Percentiles rank a stretch among this genome's conserved stretches.
Evolutionary conservation across 2,113 vertebrate species (phyloP).

Genomic region (Coreoperca whiteheadi): DNA sequence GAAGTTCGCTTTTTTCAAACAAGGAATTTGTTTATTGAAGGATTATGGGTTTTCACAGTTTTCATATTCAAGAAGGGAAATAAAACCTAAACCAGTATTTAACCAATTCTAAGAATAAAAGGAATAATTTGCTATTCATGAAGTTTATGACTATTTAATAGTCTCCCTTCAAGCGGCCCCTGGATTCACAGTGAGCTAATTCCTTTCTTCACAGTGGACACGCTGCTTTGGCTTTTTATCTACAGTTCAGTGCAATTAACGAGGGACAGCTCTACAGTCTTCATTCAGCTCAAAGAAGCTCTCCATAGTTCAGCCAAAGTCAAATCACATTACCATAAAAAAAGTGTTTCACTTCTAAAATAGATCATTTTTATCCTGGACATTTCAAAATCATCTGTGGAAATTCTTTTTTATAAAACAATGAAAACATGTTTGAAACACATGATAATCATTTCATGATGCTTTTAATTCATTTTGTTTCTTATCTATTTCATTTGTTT

Average conservation of each 20-base stretch:
- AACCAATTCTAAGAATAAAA: not conserved
- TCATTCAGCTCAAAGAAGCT: slow-evolving; percentile 25
- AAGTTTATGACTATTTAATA: not conserved
- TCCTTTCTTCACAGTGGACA: slow-evolving; percentile 21
- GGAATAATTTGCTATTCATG: not conserved
- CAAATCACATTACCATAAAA: not conserved
- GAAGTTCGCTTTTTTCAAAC: slow-evolving; percentile 1
- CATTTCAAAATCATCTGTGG: not conserved
- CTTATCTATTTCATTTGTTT: not conserved
- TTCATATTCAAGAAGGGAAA: slow-evolving; percentile 3
- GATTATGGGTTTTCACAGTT: not conserved
- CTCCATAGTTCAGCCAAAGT: slow-evolving; percentile 22
- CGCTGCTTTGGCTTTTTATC: slow-evolving; percentile 29
- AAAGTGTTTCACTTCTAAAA: not conserved
- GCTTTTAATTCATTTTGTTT: not conserved
- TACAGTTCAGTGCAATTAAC: slow-evolving; percentile 26
- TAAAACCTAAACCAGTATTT: not conserved
- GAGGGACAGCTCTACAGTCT: slow-evolving; percentile 7
- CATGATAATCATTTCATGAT: not conserved
- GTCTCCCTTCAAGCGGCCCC: slow-evolving; percentile 12
- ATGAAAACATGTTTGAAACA: not conserved
- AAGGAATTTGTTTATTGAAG: slow-evolving; percentile 10
- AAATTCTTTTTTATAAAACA: not conserved
- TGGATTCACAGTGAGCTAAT: slow-evolving; percentile 15
- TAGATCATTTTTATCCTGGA: not conserved